Evolutionary conservation across 2,797 vertebrate species (phyloP), one percentile per base, ranked within the genome.

Genomic region (Chaetophractus vellerosus): DNA sequence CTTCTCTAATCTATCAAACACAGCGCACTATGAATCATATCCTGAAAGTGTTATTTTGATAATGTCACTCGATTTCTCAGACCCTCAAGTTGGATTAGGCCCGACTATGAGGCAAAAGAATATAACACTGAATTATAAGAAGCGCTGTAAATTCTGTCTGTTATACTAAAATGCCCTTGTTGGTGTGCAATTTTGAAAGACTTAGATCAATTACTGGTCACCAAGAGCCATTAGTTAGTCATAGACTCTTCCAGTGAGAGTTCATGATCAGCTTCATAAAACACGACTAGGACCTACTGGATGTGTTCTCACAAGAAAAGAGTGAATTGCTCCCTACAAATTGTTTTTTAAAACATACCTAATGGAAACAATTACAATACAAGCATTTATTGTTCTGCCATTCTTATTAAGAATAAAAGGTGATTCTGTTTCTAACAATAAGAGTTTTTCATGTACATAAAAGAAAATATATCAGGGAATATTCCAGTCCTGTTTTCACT

Each of bases 191-290:
- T 84, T 76, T 19, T 36, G 38, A 93, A 75, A 23, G 33, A 63
- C 31, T 71, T 94, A 90, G 55, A 92, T 92, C 84, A 95, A 64
- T 90, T 86, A 74, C 14, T 86, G 63, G 48, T 90, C 66, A 81
- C n/a, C 8, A 68, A 92, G 45, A 81, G 38, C n/a, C 50, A 88
- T 91, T 91, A 83, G 31, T 83, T 19, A 88, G 23, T 66, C 10
- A 36, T 55, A 88, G 84, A 19, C 31, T 92, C 19, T 61, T 68
- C 4, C 23, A 41, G 15, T 69, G 18, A 79, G 11, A 85, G 85
- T 78, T 26, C 8, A 21, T 68, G 81, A 36, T 50, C 26, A 69
- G 31, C 10, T 93, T 92, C 66, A 66, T 52, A 36, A 90, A 81
- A 64, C 10, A n/a, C 33, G 57, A 2, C 11, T 23, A 28, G 28